Conservation (phyloP, 2,113 vertebrate genomes). For the Gallinago undulata region DNA sequence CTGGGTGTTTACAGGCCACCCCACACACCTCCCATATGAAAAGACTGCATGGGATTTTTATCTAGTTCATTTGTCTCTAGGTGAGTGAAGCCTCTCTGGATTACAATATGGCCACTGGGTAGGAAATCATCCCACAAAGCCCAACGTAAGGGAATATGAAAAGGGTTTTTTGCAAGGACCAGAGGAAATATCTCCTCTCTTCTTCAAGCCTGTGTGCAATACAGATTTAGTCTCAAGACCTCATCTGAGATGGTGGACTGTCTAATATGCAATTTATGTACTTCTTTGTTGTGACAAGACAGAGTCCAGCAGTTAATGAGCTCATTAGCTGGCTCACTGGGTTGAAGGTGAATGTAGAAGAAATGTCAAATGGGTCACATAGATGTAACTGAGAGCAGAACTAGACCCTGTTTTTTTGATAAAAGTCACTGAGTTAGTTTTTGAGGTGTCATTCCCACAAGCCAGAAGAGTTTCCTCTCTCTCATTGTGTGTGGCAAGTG, state of each 20-base stretch:
- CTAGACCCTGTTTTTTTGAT: background rate
- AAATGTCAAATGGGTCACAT: background rate
- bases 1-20: background rate
- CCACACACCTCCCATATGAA: background rate
- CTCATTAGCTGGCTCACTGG: background rate
- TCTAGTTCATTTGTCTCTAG: background rate
- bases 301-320: background rate
- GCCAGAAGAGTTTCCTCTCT: background rate
- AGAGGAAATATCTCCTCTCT: background rate
- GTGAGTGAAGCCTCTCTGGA: background rate
- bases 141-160: background rate
- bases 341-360: background rate
- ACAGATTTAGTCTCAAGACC: background rate
- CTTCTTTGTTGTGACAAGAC: background rate
- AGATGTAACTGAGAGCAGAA: background rate
- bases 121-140: background rate
- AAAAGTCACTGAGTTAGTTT: background rate
- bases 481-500: background rate
- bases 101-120: background rate
- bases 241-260: background rate
- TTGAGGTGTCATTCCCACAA: background rate
- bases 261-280: background rate
- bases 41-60: background rate
- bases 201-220: background rate
- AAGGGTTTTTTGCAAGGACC: background rate